phyloP scores from a whole-genome alignment of 2,888 invertebrate genomes.

The Archips xylosteana region DNA sequence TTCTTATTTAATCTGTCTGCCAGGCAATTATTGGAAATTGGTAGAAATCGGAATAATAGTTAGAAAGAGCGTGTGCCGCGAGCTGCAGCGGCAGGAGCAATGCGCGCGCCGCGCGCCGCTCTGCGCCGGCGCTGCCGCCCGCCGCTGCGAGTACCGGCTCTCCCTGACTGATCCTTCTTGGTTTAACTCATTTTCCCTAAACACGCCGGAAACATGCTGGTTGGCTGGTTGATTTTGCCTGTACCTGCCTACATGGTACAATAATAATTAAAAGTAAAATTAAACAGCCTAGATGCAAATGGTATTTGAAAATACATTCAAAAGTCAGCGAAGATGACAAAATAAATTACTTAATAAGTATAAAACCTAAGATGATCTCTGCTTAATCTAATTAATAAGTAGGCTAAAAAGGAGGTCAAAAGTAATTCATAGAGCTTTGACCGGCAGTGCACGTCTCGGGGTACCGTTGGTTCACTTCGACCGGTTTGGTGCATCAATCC shows the following conservation, averaged over 20 bases:
- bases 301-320: too few relatives aligned
- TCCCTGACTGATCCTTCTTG: not conserved
- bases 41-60: not conserved
- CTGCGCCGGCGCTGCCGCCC: not conserved
- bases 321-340: too few relatives aligned
- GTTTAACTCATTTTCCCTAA: not conserved
- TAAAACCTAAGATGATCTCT: not conserved
- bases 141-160: not conserved
- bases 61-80: conserved; percentile 63
- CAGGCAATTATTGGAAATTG: not conserved
- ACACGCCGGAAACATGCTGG: not conserved
- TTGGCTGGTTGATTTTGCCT: not conserved
- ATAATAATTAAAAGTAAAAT: too few relatives aligned
- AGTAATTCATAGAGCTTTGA: not conserved
- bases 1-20: not conserved
- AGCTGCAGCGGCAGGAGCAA: conserved; percentile 67
- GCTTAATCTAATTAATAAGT: not conserved
- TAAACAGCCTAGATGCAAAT: too few relatives aligned
- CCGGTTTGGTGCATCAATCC: conserved; percentile 61
- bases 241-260: not conserved
- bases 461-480: conserved; percentile 60
- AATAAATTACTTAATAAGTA: not conserved
- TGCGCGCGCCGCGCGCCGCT: conserved; percentile 53
- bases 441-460: conserved; percentile 9
- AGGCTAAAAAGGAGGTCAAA: conserved; percentile 18